phyloP scores from a whole-genome alignment of 2,113 vertebrate genomes.

The Paracanthobrama guichenoti region DNA sequence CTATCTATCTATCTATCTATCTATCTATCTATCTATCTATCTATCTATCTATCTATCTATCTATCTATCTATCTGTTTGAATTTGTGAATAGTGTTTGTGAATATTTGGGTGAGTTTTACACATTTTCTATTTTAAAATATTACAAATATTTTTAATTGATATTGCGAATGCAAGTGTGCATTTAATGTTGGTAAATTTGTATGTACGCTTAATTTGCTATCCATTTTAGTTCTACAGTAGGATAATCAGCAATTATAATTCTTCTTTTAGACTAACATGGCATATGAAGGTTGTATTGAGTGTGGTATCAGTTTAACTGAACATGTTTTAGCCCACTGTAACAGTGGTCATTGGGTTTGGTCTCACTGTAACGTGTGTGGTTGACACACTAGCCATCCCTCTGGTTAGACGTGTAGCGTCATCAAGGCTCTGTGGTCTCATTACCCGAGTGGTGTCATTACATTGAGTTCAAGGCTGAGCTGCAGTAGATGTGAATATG shows the following conservation, averaged over 20 bases:
- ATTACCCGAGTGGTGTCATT: constrained; percentile 36
- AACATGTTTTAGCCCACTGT: constrained; percentile 46
- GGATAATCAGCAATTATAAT: not conserved
- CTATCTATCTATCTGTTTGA: not conserved
- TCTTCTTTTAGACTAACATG: constrained; percentile 65
- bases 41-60: no score
- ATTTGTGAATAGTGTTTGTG: not conserved
- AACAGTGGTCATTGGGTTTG: constrained; percentile 26
- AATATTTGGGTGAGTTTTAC: not conserved
- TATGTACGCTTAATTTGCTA: not conserved
- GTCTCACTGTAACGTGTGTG: constrained; percentile 27
- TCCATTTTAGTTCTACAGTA: not conserved
- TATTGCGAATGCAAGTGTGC: not conserved
- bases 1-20: no score
- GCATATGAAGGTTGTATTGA: constrained; percentile 73
- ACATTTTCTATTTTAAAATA: not conserved
- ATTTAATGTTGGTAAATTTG: not conserved
- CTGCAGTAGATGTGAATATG: constrained; percentile 20
- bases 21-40: no score
- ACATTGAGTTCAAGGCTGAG: constrained; percentile 30
- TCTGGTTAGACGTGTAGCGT: constrained; percentile 28
- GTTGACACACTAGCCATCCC: constrained; percentile 31
- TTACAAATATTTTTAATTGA: not conserved
- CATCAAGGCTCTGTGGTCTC: constrained; percentile 42
- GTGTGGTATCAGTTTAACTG: constrained; percentile 71